Conservation (phyloP, 2,113 vertebrate species). For the Stigmatopora argus region DNA sequence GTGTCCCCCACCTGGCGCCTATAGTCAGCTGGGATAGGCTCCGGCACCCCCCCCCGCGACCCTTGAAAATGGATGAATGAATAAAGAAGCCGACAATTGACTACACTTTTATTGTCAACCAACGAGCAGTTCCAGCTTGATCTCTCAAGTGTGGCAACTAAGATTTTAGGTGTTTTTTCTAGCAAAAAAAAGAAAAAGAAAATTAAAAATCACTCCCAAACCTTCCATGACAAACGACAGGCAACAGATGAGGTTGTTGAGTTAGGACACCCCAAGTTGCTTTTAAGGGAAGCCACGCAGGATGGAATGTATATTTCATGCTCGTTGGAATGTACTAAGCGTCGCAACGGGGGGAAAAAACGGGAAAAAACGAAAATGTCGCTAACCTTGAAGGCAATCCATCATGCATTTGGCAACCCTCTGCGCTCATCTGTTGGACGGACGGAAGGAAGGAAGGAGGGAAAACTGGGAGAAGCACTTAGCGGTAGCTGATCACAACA, state of each 20-base stretch:
- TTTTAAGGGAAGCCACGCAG: constrained; percentile 73
- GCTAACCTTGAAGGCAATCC: constrained; percentile 80
- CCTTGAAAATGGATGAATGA: too few relatives aligned
- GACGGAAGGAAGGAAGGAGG: constrained; percentile 22
- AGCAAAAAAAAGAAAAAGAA: neutral
- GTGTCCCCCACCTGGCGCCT: too few relatives aligned
- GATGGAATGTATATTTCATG: constrained; percentile 73
- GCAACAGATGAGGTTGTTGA: constrained; percentile 44
- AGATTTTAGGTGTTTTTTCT: neutral
- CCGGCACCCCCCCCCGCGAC: too few relatives aligned
- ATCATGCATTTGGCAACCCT: constrained; percentile 90
- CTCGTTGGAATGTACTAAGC: constrained; percentile 67
- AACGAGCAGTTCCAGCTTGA: constrained; percentile 55
- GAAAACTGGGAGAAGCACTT: constrained; percentile 67
- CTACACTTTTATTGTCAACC: constrained; percentile 69
- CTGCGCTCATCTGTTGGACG: constrained; percentile 40
- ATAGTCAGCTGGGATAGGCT: too few relatives aligned
- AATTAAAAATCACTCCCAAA: constrained; percentile 3
- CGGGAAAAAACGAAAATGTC: constrained; percentile 40
- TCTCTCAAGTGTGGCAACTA: constrained; percentile 40
- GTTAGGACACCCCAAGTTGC: constrained; percentile 41
- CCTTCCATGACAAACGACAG: constrained; percentile 29
- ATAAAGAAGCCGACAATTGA: constrained; percentile 46
- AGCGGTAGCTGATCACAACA: constrained; percentile 63
- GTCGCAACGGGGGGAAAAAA: constrained; percentile 22